These are phyloP conservation scores for Planiliza haematocheilus DNA, from an alignment of 2,113 vertebrate genomes.

Conservation along the genomic window DNA sequence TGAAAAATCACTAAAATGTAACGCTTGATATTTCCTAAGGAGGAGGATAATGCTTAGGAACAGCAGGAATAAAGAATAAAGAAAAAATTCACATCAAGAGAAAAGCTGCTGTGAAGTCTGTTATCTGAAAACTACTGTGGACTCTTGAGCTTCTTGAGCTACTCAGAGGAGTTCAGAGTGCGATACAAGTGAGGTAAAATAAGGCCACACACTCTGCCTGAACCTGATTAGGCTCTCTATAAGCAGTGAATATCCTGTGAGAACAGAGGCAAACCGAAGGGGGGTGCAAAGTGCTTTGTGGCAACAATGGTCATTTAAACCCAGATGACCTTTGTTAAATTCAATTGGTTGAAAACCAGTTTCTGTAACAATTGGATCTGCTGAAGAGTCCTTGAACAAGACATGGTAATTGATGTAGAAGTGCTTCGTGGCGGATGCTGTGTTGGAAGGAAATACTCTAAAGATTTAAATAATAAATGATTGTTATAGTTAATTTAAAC, in stretches of 20 bases:
- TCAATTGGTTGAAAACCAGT: conserved; percentile 10
- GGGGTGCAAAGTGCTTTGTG: conserved; percentile 4
- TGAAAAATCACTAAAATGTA: not conserved
- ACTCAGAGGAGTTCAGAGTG: conserved; percentile 17
- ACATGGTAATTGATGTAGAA: not conserved
- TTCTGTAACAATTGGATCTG: not conserved
- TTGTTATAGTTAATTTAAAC: not conserved
- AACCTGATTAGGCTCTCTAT: conserved; percentile 45
- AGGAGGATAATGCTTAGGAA: not conserved
- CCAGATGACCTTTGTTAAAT: conserved; percentile 15
- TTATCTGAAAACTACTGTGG: conserved; percentile 23
- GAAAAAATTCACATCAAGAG: conserved; percentile 19
- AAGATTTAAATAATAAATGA: not conserved
- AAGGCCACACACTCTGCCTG: conserved; percentile 35
- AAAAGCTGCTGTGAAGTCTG: conserved; percentile 24
- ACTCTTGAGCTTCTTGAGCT: conserved; percentile 19
- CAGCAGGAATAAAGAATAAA: conserved; percentile 15
- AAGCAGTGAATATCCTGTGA: conserved; percentile 43
- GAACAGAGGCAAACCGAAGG: conserved; percentile 15
- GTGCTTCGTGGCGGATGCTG: not conserved
- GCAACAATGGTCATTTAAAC: conserved; percentile 14
- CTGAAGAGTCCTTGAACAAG: not conserved
- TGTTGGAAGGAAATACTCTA: not conserved
- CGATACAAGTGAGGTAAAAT: conserved; percentile 24
- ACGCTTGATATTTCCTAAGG: too few relatives aligned